These are phyloP conservation scores for Notodonta ziczac DNA, from an alignment of 2,888 invertebrate species.

Conservation along the genomic window DNA sequence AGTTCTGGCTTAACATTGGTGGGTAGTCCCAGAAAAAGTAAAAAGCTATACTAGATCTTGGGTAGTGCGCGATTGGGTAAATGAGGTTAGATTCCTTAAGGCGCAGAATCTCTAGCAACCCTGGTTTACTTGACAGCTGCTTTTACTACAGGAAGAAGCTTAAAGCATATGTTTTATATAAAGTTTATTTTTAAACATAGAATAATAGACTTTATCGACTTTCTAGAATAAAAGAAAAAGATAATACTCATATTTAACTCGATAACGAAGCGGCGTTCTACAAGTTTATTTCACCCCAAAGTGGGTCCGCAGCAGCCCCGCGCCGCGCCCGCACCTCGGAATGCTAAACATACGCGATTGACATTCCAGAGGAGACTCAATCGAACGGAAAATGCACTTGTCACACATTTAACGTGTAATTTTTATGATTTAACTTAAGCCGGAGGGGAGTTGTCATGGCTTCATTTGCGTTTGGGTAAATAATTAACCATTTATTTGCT, in stretches of 20 bases:
- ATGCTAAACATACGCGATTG: conserved; percentile 60
- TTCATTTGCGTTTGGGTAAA: conserved; percentile 32
- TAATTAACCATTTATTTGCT: not conserved
- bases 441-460: conserved; percentile 39
- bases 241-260: conserved; percentile 45
- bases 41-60: no score
- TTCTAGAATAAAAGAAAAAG: no score
- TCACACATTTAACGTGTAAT: conserved; percentile 71
- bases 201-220: no score
- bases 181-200: no score
- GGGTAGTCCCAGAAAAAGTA: no score
- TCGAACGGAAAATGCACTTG: conserved; percentile 79
- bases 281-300: conserved; percentile 51
- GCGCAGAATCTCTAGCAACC: no score
- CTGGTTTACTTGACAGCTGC: no score
- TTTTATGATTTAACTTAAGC: conserved; percentile 58
- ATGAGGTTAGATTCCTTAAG: no score
- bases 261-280: conserved; percentile 62
- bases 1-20: no score
- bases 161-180: no score
- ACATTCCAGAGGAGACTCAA: conserved; percentile 67
- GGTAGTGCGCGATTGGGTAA: no score
- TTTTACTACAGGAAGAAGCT: no score
- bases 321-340: conserved; percentile 37
- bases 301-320: conserved; percentile 23